These are phyloP conservation scores for Cheilosia impressa DNA, from an alignment of 2,888 invertebrate species.

Conservation along the genomic window DNA sequence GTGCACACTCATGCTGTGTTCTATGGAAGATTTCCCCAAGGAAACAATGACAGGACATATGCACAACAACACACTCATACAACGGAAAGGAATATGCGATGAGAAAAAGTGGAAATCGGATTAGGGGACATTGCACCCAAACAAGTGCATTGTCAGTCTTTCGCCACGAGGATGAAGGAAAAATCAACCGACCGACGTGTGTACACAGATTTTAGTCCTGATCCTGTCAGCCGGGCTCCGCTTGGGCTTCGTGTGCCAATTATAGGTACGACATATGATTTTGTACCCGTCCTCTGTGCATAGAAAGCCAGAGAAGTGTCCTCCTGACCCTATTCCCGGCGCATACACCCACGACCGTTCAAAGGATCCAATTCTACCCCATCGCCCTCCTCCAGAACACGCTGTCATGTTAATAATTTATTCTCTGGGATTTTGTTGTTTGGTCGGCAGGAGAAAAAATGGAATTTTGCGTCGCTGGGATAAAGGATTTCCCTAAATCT, in stretches of 20 bases:
- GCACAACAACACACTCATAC: not conserved
- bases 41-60: constrained; percentile 10
- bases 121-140: constrained; percentile 59
- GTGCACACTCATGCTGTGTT: constrained; percentile 26
- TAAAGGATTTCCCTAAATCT: constrained; percentile 62
- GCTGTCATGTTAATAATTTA: constrained; percentile 70
- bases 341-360: constrained; percentile 10
- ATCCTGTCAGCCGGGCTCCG: constrained; percentile 56
- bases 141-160: constrained; percentile 51
- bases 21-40: constrained; percentile 53
- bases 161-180: constrained; percentile 31
- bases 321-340: constrained; percentile 66
- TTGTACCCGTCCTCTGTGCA: constrained; percentile 16
- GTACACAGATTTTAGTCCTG: constrained; percentile 61
- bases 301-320: constrained; percentile 55
- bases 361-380: constrained; percentile 39
- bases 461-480: constrained; percentile 48
- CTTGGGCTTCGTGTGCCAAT: constrained; percentile 66
- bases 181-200: constrained; percentile 47
- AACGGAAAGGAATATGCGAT: not conserved
- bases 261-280: constrained; percentile 71
- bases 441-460: constrained; percentile 37
- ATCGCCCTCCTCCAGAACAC: constrained; percentile 1
- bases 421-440: constrained; percentile 37
- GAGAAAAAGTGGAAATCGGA: constrained; percentile 37